A percentile compares a stretch with the other conserved stretches of the same genome.
Conservation (phyloP, 2,888 invertebrate genomes). For the Rhamnusium bicolor region DNA sequence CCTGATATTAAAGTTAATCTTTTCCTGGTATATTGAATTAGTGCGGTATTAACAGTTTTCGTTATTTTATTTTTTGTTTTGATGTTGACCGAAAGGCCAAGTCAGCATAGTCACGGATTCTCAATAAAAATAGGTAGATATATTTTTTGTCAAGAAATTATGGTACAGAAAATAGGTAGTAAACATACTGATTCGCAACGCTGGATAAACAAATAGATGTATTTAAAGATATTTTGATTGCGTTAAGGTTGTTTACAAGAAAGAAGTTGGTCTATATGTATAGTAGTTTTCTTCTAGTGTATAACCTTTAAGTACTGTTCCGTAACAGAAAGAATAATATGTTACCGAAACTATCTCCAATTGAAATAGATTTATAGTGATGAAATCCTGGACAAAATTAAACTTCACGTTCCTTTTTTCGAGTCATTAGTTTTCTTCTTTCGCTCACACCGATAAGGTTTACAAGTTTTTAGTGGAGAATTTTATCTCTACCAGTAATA, state of each 20-base stretch:
- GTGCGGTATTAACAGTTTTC: not conserved
- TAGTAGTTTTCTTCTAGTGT: conserved; percentile 22
- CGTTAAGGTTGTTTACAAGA: conserved; percentile 17
- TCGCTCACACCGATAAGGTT: conserved; percentile 55
- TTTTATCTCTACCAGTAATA: conserved; percentile 49
- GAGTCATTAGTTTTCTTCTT: conserved; percentile 55
- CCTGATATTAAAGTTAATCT: too few relatives aligned
- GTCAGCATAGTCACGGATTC: not conserved
- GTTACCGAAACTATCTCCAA: conserved; percentile 64
- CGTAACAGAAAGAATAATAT: conserved; percentile 58
- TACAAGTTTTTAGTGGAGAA: conserved; percentile 48
- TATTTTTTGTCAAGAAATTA: not conserved
- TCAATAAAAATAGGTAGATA: not conserved
- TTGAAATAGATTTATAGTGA: conserved; percentile 69
- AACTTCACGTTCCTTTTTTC: conserved; percentile 65
- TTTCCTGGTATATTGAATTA: too few relatives aligned
- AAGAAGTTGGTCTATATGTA: not conserved
- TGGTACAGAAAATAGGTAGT: not conserved
- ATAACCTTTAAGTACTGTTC: conserved; percentile 24
- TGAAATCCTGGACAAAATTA: conserved; percentile 69
- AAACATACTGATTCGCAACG: not conserved
- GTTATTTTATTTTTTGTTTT: not conserved
- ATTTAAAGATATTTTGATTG: conserved; percentile 1
- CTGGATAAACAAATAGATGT: not conserved
- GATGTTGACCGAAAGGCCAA: not conserved